Base-by-base conservation (phyloP, 2,888 invertebrate genomes). In the Lampropteryx suffumata region DNA sequence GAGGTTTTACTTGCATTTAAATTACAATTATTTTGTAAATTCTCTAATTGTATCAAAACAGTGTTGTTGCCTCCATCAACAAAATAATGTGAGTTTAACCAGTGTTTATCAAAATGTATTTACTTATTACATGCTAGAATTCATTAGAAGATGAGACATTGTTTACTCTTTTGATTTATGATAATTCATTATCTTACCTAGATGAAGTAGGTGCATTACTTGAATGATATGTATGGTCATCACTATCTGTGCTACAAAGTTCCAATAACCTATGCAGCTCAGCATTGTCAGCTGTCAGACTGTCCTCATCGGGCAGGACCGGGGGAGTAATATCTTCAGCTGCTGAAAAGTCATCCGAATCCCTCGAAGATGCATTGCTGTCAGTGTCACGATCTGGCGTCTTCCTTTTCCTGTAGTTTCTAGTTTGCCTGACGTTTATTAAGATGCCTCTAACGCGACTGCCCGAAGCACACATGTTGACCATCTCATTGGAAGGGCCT, bases 331-430 rank as follows among this genome's bases (percentile, higher is more conserved):
- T 26, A 6, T 44, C 47, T 29, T 84, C 83, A 9, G 78, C 84
- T 3, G 56, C 61, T 0, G 87, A 83, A 27, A 82, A 61, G 65
- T 89, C 89, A 59, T 89, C 89, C 8, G 89, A 89, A 65, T 89
- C 89, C 54, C 75, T 74, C 0, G 81, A 80, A 0, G 86, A 85
- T 13, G 70, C 76, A 63, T 79, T 79, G 47, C 80, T 85, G 43
- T 85, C 84, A 0, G 82, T 75, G 36, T 86, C 87, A 40, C 79
- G 70, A 3, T 79, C 84, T 0, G 87, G 83, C 1, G 86, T 84
- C 61, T 82, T 86, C 11, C 88, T 68, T 66, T 88, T 89, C 37
- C 88, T 80, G 44, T 88, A 89, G 55, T 82, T 82, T 32, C 85
- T 74, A n/a, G 82, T 79, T 13, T 78, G 79, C 46, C 80, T 69